phyloP scores from a whole-genome alignment of 2,797 vertebrate species.

The Urosaurus nigricauda region DNA sequence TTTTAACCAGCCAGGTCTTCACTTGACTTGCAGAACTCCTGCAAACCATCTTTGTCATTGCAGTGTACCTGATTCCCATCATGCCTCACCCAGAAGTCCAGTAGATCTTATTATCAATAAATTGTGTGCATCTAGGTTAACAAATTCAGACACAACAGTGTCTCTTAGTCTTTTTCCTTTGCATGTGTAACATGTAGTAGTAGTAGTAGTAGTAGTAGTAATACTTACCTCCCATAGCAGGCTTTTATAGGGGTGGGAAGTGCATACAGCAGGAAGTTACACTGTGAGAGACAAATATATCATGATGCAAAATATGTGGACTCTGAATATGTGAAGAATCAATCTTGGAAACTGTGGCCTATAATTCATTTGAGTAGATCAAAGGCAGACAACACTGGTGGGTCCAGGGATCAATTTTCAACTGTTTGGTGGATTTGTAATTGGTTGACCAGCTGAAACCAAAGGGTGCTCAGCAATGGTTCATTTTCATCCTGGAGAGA shows the following conservation, averaged over 20 bases:
- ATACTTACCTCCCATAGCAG: not conserved
- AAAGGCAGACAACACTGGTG: not conserved
- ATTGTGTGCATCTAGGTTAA: not conserved
- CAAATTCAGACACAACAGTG: not conserved
- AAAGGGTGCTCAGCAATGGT: no score
- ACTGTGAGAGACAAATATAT: constrained; percentile 14
- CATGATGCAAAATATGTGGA: not conserved
- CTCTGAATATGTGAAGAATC: constrained; percentile 10
- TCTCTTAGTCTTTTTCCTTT: not conserved
- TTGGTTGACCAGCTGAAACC: no score
- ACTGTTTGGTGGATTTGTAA: no score
- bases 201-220: not conserved
- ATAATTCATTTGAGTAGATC: not conserved
- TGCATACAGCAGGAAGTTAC: not conserved
- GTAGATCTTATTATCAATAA: no score
- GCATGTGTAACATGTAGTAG: not conserved
- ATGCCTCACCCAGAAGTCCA: no score
- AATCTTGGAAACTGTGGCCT: not conserved
- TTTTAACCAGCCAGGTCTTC: no score
- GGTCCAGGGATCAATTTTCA: no score
- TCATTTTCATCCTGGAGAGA: no score
- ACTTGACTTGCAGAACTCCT: no score
- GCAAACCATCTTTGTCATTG: no score
- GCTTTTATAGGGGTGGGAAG: not conserved
- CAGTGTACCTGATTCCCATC: no score